Evolutionary conservation across 2,888 invertebrate genomes (phyloP).

Genomic region (Cosmia trapezina): DNA sequence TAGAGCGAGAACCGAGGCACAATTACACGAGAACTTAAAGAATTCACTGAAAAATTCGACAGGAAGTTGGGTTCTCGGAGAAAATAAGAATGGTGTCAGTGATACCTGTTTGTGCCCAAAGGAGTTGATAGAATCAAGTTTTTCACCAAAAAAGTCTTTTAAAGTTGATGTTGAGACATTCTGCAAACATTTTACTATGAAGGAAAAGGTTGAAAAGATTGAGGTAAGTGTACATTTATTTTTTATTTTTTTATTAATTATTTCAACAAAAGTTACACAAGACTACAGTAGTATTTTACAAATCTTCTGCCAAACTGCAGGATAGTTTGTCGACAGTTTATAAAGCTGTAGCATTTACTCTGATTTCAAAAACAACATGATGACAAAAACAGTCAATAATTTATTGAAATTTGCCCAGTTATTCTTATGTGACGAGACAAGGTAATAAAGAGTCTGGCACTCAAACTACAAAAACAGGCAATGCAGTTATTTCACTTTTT

Average conservation of each 20-base stretch:
- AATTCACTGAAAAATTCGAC: constrained; percentile 79
- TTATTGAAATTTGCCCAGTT: background rate
- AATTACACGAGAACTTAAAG: constrained; percentile 92
- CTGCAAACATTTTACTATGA: constrained; percentile 95
- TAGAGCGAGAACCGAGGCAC: constrained; percentile 89
- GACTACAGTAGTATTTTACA: too few relatives aligned
- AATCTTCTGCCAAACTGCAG: too few relatives aligned
- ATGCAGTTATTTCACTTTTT: background rate
- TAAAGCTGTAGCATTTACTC: background rate
- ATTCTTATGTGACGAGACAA: background rate
- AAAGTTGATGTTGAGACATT: constrained; percentile 97
- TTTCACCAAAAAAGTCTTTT: constrained; percentile 91
- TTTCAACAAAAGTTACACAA: too few relatives aligned
- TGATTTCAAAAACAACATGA: background rate
- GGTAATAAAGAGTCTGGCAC: background rate
- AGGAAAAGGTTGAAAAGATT: constrained; percentile 96
- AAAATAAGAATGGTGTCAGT: constrained; percentile 54
- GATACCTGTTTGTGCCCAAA: constrained; percentile 85
- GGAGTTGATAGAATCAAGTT: constrained; percentile 89
- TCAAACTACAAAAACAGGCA: background rate
- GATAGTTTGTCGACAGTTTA: too few relatives aligned
- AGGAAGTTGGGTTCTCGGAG: constrained; percentile 72
- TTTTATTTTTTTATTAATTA: too few relatives aligned
- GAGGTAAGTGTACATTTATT: constrained; percentile 87
- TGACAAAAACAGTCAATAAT: background rate